Evolutionary conservation across 2,888 invertebrate species (phyloP).

Genomic region (Dusona sp.): DNA sequence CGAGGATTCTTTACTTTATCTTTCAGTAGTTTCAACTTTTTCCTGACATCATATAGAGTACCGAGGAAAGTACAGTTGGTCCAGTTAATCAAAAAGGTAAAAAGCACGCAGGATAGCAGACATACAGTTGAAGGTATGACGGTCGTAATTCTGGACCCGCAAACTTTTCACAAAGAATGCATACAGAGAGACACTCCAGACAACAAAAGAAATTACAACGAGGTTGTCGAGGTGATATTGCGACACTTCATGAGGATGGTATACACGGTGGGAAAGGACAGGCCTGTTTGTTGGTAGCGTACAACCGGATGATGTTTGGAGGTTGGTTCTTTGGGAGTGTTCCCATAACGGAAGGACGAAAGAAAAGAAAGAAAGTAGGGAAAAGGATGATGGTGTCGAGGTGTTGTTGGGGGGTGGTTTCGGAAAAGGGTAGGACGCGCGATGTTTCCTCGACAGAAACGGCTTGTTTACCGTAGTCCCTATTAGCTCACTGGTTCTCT

Average conservation of each 20-base stretch:
- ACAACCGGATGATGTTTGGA: conserved; percentile 54
- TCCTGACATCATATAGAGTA: not conserved
- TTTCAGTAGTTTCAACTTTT: not conserved
- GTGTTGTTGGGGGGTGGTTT: conserved; percentile 39
- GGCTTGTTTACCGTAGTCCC: conserved; percentile 80
- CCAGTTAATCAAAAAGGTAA: not conserved
- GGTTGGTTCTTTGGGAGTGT: conserved; percentile 35
- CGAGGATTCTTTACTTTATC: not conserved
- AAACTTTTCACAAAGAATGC: conserved; percentile 47
- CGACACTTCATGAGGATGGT: conserved; percentile 39
- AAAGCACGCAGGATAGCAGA: not conserved
- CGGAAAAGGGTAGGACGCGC: conserved; percentile 58
- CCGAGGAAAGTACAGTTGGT: not conserved
- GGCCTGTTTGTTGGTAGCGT: conserved; percentile 36
- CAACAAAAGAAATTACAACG: conserved; percentile 48
- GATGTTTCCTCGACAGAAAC: conserved; percentile 77
- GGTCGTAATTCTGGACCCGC: conserved; percentile 16
- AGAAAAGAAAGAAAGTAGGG: conserved; percentile 46
- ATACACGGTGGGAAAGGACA: conserved; percentile 53
- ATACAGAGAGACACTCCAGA: conserved; percentile 13
- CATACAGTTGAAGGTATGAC: conserved; percentile 10
- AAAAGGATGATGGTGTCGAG: conserved; percentile 48
- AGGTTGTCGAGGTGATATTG: conserved; percentile 37
- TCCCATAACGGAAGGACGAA: conserved; percentile 47
- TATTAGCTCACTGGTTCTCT: conserved; percentile 77